Evolutionary conservation across 2,113 vertebrate species (phyloP), one percentile per base, ranked within the genome.

Genomic region (Indicator maculatus): DNA sequence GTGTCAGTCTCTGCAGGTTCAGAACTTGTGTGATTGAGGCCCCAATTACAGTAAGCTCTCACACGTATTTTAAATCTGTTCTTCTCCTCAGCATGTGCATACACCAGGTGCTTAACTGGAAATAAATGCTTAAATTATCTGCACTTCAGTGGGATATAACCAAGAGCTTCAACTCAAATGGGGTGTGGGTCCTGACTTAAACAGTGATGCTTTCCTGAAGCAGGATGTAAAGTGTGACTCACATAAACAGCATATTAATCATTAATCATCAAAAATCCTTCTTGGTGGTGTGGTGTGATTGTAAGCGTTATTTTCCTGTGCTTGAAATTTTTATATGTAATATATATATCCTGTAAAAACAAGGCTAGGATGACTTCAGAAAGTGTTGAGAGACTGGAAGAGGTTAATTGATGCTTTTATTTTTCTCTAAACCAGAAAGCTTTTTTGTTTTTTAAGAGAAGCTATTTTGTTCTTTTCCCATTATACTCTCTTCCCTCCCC

Each of bases 381-480:
- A 95, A 88, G 47, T 31, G 59, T 83, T 96, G 59, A 66, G 72
- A 93, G 87, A 79, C 63, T 79, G 70, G 73, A 83, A 95, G 81
- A 78, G 39, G 82, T 91, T 88, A 88, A 84, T 71, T 41, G 71
- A 44, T 52, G 76, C 59, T 77, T 52, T 41, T 76, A 30, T 72
- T 89, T 88, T 84, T 88, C 83, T 90, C 61, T 58, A 85, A 81
- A 86, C n/a, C 65, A 89, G 79, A 93, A 94, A 82, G 28, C 52
- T 69, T 67, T 78, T 18, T 12, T 60, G 83, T 93, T 80, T 18
- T 18, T 20, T 38, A 66, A 39, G 30, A 80, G 95, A 85, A 66
- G 21, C 83, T 83, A 15, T 86, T 96, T 83, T 86, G 81, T 81
- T 90, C 58, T 92, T 95, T 93, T 78, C 47, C 73, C 80, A 95